These are phyloP conservation scores for Poeciliopsis paucimaculata DNA, from an alignment of 2,797 vertebrate species.

Conservation along the genomic window DNA sequence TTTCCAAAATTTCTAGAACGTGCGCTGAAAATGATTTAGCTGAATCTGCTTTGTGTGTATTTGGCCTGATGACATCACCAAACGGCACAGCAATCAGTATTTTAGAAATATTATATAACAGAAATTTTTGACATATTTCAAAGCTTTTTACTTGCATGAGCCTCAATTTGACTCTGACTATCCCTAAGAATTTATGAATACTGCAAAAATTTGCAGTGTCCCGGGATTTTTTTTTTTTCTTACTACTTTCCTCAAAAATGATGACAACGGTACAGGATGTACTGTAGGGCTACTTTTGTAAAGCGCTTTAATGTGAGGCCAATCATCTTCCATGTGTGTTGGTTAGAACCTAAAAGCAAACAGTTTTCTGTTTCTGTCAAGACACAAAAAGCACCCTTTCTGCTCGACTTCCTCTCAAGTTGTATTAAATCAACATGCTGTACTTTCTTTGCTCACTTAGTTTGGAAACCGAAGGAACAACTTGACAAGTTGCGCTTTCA, in stretches of 20 bases:
- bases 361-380: not conserved
- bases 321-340: not conserved
- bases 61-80: not conserved
- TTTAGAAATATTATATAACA: not conserved
- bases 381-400: not conserved
- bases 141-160: not conserved
- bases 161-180: not conserved
- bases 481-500: constrained; percentile 1
- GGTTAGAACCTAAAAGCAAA: not conserved
- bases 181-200: not conserved
- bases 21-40: not conserved
- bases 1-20: not conserved
- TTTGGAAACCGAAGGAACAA: not conserved
- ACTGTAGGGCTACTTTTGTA: not conserved
- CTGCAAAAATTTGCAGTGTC: not conserved
- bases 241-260: not conserved
- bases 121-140: not conserved
- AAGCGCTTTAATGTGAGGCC: not conserved
- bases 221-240: not conserved
- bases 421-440: not conserved
- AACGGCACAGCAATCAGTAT: not conserved
- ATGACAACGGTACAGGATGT: not conserved
- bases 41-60: not conserved
- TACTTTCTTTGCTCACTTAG: not conserved
- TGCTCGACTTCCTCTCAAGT: not conserved